A percentile compares a stretch with the other conserved stretches of the same genome.
Evolutionary conservation across 2,888 invertebrate species (phyloP).

Genomic region (Microctonus brassicae): DNA sequence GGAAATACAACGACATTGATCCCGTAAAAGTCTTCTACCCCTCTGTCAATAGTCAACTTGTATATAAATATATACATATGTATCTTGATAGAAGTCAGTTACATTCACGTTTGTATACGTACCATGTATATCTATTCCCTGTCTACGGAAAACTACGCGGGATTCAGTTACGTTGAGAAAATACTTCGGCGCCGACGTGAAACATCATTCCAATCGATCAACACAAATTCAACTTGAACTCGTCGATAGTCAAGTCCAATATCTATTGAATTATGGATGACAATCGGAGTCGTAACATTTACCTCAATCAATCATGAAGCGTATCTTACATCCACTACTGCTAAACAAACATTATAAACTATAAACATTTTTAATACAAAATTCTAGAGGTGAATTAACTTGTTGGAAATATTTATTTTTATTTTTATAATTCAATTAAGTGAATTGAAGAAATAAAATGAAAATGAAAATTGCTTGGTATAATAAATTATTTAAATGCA

Average conservation of each 20-base stretch:
- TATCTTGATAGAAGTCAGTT: neutral
- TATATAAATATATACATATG: too few relatives aligned
- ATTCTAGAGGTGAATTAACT: too few relatives aligned
- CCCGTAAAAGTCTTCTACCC: neutral
- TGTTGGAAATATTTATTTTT: neutral
- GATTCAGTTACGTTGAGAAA: neutral
- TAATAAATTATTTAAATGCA: neutral
- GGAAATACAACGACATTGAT: neutral
- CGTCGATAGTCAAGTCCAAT: neutral
- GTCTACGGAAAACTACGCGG: neutral
- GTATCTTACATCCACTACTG: neutral
- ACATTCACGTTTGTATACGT: too few relatives aligned
- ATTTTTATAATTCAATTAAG: neutral
- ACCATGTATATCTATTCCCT: neutral
- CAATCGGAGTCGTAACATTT: conserved; percentile 6
- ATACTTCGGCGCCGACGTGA: conserved; percentile 11
- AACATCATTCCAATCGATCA: conserved; percentile 30
- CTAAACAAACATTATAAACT: too few relatives aligned
- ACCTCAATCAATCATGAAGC: neutral
- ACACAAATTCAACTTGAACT: neutral
- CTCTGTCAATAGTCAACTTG: neutral
- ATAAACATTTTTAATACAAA: too few relatives aligned
- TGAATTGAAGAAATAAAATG: neutral
- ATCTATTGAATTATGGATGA: conserved; percentile 32
- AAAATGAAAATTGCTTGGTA: neutral